Conservation (phyloP, 2,797 vertebrate species). For the Syndactyla subalaris region DNA sequence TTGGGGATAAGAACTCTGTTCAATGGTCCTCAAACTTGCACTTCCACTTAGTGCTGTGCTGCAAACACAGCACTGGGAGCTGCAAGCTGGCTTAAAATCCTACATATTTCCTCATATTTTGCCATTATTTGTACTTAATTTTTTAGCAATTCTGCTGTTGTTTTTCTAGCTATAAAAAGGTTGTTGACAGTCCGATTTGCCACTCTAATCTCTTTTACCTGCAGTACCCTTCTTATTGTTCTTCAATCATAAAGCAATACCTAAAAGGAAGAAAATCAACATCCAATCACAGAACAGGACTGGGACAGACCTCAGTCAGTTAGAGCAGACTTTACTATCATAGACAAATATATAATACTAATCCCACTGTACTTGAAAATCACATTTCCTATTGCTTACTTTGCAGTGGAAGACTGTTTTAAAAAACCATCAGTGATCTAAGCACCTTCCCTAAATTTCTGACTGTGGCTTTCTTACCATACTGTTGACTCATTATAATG, state of each 20-base stretch:
- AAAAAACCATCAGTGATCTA: neutral
- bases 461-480: neutral
- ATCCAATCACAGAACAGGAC: neutral
- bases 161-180: neutral
- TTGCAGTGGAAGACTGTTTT: neutral
- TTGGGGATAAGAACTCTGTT: slow-evolving; percentile 56
- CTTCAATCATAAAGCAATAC: neutral
- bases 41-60: slow-evolving; percentile 9
- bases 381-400: neutral
- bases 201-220: neutral
- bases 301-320: neutral
- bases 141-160: neutral
- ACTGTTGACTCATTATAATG: neutral
- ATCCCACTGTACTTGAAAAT: neutral
- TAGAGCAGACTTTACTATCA: neutral
- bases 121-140: neutral
- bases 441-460: neutral
- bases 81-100: neutral
- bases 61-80: neutral
- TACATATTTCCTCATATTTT: neutral
- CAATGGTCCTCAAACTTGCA: slow-evolving; percentile 62
- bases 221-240: neutral
- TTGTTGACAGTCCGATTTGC: neutral
- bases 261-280: neutral
- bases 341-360: neutral